Conservation (phyloP, 2,113 vertebrate species). For the Catharus minimus region DNA sequence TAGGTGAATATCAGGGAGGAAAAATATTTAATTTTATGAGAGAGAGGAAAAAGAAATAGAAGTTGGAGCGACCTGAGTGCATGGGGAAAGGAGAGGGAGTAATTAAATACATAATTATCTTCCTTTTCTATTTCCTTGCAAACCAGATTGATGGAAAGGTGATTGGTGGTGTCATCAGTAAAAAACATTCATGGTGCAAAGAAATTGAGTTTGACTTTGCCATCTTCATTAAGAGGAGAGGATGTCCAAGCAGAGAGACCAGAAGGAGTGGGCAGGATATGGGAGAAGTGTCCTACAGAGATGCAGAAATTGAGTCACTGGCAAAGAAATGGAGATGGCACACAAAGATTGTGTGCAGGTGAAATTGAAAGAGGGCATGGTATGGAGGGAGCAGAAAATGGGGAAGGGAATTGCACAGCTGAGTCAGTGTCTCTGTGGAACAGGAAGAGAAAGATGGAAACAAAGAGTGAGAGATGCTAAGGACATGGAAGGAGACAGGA, state of each 20-base stretch:
- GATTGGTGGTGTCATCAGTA: background rate
- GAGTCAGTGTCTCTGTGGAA: background rate
- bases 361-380: background rate
- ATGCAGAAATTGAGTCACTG: background rate
- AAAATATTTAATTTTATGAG: background rate
- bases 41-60: background rate
- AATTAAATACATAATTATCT: background rate
- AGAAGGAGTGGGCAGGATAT: background rate
- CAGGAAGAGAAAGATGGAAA: background rate
- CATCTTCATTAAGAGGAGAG: background rate
- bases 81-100: background rate
- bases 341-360: rapidly evolving
- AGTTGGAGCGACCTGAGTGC: background rate
- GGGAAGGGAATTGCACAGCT: background rate
- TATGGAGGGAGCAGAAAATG: background rate
- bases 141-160: background rate
- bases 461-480: background rate
- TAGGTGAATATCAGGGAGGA: background rate
- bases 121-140: background rate
- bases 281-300: background rate
- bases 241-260: background rate
- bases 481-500: rapidly evolving
- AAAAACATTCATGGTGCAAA: background rate
- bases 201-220: background rate
- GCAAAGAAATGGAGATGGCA: background rate